A percentile compares a stretch with the other conserved stretches of the same genome.
phyloP scores from a whole-genome alignment of 1,140 invertebrate species.

The Drosophila obscura region DNA sequence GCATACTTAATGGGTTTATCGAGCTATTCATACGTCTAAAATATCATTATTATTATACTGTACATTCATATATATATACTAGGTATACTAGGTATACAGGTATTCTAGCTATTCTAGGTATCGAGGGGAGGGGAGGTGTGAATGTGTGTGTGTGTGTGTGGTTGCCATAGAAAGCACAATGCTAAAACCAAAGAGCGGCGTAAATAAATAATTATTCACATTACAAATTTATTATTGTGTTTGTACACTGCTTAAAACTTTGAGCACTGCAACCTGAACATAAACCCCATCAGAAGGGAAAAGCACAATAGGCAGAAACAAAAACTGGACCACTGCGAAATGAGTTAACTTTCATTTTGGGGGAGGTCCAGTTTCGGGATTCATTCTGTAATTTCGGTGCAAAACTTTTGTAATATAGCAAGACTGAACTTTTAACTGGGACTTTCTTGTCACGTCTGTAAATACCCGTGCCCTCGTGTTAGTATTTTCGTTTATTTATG shows the following conservation, averaged over 20 bases:
- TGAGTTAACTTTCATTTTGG: constrained; percentile 33
- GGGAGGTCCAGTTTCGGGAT: constrained; percentile 35
- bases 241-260: constrained; percentile 47
- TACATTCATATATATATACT: constrained; percentile 14
- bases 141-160: constrained; percentile 23
- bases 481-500: too few relatives aligned
- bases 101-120: not conserved
- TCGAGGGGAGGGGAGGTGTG: not conserved
- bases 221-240: constrained; percentile 49
- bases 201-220: constrained; percentile 50
- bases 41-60: not conserved
- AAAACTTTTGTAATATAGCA: constrained; percentile 76
- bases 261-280: constrained; percentile 9
- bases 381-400: constrained; percentile 51
- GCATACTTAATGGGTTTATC: too few relatives aligned
- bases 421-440: constrained; percentile 64
- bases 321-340: constrained; percentile 13
- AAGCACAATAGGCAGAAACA: constrained; percentile 24
- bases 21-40: too few relatives aligned
- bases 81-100: constrained; percentile 1
- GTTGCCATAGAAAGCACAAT: constrained; percentile 27
- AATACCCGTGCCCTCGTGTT: constrained; percentile 12
- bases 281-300: constrained; percentile 23
- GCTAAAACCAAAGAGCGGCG: constrained; percentile 43
- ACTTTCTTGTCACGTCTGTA: constrained; percentile 74